Evolutionary conservation across 2,888 invertebrate genomes (phyloP), one percentile per base, ranked within the genome.

Genomic region (Heterodera filipjevi): DNA sequence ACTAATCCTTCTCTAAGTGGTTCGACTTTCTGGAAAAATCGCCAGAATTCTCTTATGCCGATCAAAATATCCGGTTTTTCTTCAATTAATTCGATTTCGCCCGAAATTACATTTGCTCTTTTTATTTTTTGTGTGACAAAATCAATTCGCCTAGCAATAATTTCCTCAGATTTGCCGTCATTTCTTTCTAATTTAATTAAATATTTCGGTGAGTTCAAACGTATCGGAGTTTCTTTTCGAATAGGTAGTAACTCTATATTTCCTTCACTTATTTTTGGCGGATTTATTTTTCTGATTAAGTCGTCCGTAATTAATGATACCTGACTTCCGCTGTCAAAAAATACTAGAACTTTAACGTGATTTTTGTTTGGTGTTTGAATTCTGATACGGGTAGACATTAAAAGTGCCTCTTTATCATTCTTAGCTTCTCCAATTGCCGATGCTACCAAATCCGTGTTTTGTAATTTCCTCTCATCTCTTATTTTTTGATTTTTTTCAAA

Each of bases 171-270:
- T 53, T 12, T 12, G 30, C 71, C 71, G 8, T 22, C 32, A 0
- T 2, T 71, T 71, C 10, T 71, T 30, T 71, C 71, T 22, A 71
- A 39, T 8, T 32, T 71, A n/a, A 71, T 27, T 71, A 71, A n/a
- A 30, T 71, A 71, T 27, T 71, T 46, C 0, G 71, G 46, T 3
- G 46, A 30, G 14, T 53, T 12, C 19, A n/a, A n/a, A n/a, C 46
- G 46, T 3, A 16, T 46, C 3, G 46, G 46, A 3, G 46, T 46
- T 3, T 16, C 16, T 46, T n/a, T n/a, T n/a, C n/a, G n/a, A n/a
- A n/a, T n/a, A n/a, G n/a, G n/a, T n/a, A n/a, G n/a, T n/a, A n/a
- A n/a, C n/a, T n/a, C n/a, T n/a, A n/a, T n/a, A n/a, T n/a, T n/a
- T n/a, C n/a, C n/a, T n/a, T n/a, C n/a, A n/a, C n/a, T n/a, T n/a